phyloP scores from a whole-genome alignment of 2,113 vertebrate species.

The Atrichornis clamosus region DNA sequence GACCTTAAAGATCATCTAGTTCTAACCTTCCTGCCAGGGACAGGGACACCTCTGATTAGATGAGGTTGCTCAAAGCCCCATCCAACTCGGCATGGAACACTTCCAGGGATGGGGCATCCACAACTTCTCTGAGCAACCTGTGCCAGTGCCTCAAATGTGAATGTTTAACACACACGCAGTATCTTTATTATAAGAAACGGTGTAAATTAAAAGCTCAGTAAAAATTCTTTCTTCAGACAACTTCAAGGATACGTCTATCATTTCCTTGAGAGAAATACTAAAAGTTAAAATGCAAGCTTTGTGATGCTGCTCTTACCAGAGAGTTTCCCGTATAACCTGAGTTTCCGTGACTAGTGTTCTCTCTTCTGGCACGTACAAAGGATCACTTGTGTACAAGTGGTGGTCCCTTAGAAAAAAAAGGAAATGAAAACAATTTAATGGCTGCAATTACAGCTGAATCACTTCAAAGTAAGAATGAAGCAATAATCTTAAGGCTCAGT shows the following conservation, averaged over 20 bases:
- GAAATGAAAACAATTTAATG: background rate
- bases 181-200: background rate
- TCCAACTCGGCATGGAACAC: background rate
- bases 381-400: slow-evolving; percentile 89
- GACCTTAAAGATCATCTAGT: background rate
- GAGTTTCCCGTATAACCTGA: slow-evolving; percentile 92
- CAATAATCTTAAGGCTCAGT: background rate
- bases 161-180: background rate
- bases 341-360: slow-evolving; percentile 90
- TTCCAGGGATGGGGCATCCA: background rate
- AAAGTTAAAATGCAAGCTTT: background rate
- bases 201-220: background rate
- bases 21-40: background rate
- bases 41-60: background rate
- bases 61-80: background rate
- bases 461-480: background rate
- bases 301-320: slow-evolving; percentile 82
- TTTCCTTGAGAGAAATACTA: background rate
- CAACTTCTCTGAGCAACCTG: background rate
- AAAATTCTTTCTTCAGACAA: background rate
- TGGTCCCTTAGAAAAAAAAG: slow-evolving; percentile 83
- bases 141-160: background rate
- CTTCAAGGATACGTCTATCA: background rate
- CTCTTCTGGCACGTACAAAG: slow-evolving; percentile 89
- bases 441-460: background rate